Base-by-base conservation (phyloP, 2,888 invertebrate genomes). In the Drosophila heteroneura region DNA sequence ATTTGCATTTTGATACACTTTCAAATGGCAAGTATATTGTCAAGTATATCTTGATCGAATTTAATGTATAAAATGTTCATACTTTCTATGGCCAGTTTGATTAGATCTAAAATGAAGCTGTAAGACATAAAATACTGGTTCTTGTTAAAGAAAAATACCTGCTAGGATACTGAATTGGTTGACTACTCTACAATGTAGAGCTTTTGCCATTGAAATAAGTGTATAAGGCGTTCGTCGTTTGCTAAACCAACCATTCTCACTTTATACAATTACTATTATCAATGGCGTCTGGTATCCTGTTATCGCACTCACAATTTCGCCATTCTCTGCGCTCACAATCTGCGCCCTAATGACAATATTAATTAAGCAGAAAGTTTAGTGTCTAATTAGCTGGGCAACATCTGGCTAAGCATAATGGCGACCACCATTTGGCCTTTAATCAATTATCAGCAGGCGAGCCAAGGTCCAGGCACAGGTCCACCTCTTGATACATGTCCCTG, bases 301-400 rank as follows among this genome's bases (percentile, higher is more conserved):
- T 61, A 41, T 70, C 53, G 32, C 16, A 32, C 37, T 26, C 22
- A 53, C n/a, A 39, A 56, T 61, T 47, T 69, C 16, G 14, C 35
- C 28, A 60, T 61, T 52, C 35, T 58, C 33, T 32, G 16, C 37
- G 64, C 51, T 39, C 61, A 58, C 64, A 66, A 62, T 58, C 52
- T 41, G 71, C 53, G 69, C 73, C 51, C 76, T 79, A 88, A 89
- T 87, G 88, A 88, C 85, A 79, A 64, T 72, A 90, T 87, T 90
- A 90, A 87, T 87, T 87, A 90, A 69, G 61, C 79, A 83, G 73
- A 80, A 90, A 85, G 78, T 87, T 83, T 77, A 76, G 78, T 76
- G 70, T 72, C 89, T 81, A 90, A 87, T 87, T 87, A 83, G 83
- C 85, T 67, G 56, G 58, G 35, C 53, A 63, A 47, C 72, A 72